Conservation (phyloP, 2,797 vertebrate species). For the Dromococcyx pavoninus region DNA sequence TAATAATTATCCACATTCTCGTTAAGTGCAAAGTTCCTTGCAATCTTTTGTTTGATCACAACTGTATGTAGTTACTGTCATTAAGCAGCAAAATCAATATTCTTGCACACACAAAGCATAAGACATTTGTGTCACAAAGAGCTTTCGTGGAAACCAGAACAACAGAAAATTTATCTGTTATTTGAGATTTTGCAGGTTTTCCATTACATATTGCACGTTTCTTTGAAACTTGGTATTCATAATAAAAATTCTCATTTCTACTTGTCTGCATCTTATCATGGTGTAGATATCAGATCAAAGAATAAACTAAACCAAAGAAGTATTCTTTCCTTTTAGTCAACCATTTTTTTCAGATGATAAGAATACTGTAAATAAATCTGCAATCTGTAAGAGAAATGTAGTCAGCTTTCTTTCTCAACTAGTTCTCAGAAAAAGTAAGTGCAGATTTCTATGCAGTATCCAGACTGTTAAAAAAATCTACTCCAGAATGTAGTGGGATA, state of each 20-base stretch:
- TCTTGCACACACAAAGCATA: not conserved
- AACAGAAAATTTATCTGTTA: not conserved
- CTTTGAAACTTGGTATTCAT: not conserved
- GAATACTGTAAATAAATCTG: not conserved
- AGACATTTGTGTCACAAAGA: not conserved
- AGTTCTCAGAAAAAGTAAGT: not conserved
- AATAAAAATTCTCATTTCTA: not conserved
- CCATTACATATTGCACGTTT: not conserved
- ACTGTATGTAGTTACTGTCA: not conserved
- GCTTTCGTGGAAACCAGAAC: not conserved
- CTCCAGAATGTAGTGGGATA: not conserved
- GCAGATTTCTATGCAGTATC: not conserved
- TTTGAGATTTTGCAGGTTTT: not conserved
- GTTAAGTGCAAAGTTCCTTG: not conserved
- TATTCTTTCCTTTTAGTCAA: not conserved
- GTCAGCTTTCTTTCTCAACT: not conserved
- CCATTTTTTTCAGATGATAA: not conserved
- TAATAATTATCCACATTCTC: rapidly evolving
- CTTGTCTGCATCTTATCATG: not conserved
- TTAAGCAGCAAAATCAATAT: not conserved
- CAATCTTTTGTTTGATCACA: not conserved
- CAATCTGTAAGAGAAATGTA: not conserved
- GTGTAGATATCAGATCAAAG: not conserved
- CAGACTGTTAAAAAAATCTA: not conserved
- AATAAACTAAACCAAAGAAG: not conserved